Evolutionary conservation across 2,888 invertebrate genomes (phyloP).

Genomic region (Meteorus cinctellus): DNA sequence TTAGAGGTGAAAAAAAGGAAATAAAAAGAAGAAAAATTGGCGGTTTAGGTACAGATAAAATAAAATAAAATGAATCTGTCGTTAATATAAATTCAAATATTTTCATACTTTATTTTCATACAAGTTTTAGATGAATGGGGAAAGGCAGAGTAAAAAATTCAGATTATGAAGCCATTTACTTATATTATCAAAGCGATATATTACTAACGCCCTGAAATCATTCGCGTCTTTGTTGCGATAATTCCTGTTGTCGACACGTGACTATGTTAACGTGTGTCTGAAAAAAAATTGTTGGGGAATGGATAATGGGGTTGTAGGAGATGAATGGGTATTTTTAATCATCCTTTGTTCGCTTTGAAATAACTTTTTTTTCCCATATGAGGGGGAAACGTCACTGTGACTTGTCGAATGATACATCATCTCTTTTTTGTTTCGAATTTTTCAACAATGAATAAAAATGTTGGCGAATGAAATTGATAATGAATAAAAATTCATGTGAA

Average conservation of each 20-base stretch:
- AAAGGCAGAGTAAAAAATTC: conserved; percentile 12
- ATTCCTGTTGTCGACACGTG: conserved; percentile 39
- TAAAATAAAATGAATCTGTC: conserved; percentile 12
- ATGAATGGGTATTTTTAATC: conserved; percentile 35
- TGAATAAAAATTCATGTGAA: too few species aligned
- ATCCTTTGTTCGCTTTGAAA: conserved; percentile 28
- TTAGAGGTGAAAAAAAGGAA: neutral
- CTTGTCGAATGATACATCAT: too few species aligned
- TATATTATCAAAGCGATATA: conserved; percentile 38
- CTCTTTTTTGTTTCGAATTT: too few species aligned
- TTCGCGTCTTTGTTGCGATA: conserved; percentile 29
- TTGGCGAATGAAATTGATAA: too few species aligned
- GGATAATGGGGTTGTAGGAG: conserved; percentile 21
- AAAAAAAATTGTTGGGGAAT: neutral
- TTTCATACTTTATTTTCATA: neutral
- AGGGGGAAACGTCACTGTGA: too few species aligned
- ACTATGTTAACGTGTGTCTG: neutral
- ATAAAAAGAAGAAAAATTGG: neutral
- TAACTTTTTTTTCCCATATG: too few species aligned
- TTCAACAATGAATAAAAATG: too few species aligned
- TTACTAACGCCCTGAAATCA: conserved; percentile 36
- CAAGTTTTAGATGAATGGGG: neutral
- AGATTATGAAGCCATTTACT: conserved; percentile 34
- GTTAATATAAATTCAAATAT: neutral
- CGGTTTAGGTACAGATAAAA: conserved; percentile 9